These are phyloP conservation scores for Dugesia japonica DNA, from an alignment of 2,888 invertebrate species.

Conservation along the genomic window DNA sequence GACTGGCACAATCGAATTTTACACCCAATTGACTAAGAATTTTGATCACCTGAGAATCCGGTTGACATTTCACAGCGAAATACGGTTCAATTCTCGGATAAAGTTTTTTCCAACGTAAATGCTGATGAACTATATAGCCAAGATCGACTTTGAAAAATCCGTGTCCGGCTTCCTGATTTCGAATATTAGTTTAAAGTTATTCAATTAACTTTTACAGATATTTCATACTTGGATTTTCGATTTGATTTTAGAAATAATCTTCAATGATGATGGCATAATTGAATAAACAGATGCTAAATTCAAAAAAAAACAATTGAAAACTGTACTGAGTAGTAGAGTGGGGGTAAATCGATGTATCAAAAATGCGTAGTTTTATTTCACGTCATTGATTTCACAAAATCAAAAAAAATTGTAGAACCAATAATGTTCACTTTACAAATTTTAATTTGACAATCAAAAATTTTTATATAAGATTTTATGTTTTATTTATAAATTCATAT, in stretches of 20 bases:
- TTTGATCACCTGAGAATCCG: neutral
- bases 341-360: no score
- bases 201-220: neutral
- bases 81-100: neutral
- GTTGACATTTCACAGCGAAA: neutral
- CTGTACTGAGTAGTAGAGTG: no score
- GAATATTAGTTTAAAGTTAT: neutral
- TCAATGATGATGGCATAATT: neutral
- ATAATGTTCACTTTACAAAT: no score
- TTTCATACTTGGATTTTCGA: neutral
- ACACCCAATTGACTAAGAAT: neutral
- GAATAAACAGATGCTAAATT: no score
- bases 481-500: no score
- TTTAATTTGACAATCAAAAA: no score
- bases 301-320: no score
- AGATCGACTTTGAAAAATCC: constrained; percentile 7
- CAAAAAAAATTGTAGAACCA: no score
- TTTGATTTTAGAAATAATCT: neutral
- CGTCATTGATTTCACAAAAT: no score
- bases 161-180: neutral
- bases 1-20: neutral
- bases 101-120: neutral
- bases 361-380: no score
- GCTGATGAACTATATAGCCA: constrained; percentile 1
- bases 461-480: no score